phyloP scores from a whole-genome alignment of 2,113 vertebrate species.

The Forbesichthys papilliferus region DNA sequence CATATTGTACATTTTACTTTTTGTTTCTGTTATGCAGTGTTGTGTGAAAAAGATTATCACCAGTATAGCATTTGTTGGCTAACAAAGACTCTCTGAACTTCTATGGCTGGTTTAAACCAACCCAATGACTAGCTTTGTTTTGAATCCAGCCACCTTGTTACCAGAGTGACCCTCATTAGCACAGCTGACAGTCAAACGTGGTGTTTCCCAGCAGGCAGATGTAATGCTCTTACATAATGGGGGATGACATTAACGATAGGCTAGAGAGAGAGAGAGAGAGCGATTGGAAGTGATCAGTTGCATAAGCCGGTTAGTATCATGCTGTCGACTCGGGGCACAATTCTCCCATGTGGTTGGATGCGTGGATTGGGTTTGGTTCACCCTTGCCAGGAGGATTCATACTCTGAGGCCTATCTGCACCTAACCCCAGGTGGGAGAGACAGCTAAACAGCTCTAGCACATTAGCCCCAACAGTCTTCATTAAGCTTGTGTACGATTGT shows the following conservation, averaged over 20 bases:
- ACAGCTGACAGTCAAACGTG: slow-evolving; percentile 11
- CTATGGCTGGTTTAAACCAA: too few species aligned
- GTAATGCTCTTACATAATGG: slow-evolving; percentile 65
- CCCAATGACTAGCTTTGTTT: not conserved
- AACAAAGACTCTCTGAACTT: too few species aligned
- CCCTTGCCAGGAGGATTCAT: not conserved
- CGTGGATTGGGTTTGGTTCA: slow-evolving; percentile 9
- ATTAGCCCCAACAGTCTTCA: slow-evolving; percentile 51
- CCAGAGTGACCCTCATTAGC: slow-evolving; percentile 4
- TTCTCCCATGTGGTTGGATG: slow-evolving; percentile 7
- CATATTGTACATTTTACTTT: too few species aligned
- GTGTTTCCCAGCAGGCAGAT: slow-evolving; percentile 21
- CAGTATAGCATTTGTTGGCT: too few species aligned
- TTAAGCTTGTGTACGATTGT: slow-evolving; percentile 25
- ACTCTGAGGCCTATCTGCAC: not conserved
- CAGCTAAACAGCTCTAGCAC: slow-evolving; percentile 17
- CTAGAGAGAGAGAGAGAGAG: slow-evolving; percentile 4
- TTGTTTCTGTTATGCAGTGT: too few species aligned
- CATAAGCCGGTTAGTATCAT: slow-evolving; percentile 50
- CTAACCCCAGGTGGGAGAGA: slow-evolving; percentile 57
- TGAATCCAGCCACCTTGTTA: slow-evolving; percentile 1
- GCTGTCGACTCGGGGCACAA: slow-evolving; percentile 11
- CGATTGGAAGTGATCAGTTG: slow-evolving; percentile 46
- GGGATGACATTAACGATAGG: slow-evolving; percentile 3
- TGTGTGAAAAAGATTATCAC: too few species aligned